These are phyloP conservation scores for Pegoplata infirma DNA, from an alignment of 2,888 invertebrate genomes.

Conservation along the genomic window DNA sequence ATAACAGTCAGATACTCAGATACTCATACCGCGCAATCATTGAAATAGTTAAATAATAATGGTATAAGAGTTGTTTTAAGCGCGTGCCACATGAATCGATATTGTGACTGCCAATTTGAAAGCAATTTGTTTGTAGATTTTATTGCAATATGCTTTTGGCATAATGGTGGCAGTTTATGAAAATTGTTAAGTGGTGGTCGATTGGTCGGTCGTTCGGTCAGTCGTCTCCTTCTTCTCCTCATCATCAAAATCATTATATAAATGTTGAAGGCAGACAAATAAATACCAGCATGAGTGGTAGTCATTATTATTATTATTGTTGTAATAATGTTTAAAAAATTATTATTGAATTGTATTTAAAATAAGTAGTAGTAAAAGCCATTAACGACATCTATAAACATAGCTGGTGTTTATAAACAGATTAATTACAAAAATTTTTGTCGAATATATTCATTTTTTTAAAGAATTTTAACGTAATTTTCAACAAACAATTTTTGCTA, in stretches of 20 bases:
- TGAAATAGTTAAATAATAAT: neutral
- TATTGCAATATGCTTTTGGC: slow-evolving; percentile 65
- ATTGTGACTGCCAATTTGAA: slow-evolving; percentile 65
- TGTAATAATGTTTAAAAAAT: no score
- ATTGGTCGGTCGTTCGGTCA: neutral
- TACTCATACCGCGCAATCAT: neutral
- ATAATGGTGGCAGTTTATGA: slow-evolving; percentile 60
- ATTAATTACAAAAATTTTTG: no score
- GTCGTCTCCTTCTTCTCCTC: slow-evolving; percentile 24
- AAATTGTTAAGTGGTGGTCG: slow-evolving; percentile 50
- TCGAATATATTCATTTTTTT: no score
- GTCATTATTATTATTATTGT: neutral
- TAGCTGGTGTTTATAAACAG: no score
- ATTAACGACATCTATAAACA: no score
- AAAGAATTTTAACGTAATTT: no score
- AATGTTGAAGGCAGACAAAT: neutral
- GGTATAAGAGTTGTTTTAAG: slow-evolving; percentile 55
- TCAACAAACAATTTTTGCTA: no score
- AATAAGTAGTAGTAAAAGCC: no score
- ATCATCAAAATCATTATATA: neutral
- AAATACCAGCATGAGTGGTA: slow-evolving; percentile 4
- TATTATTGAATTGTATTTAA: no score
- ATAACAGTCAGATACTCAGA: slow-evolving; percentile 18
- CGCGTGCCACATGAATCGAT: slow-evolving; percentile 69
- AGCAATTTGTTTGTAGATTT: slow-evolving; percentile 67